Conservation (phyloP, 2,113 vertebrate species). For the Tragelaphus scriptus region DNA sequence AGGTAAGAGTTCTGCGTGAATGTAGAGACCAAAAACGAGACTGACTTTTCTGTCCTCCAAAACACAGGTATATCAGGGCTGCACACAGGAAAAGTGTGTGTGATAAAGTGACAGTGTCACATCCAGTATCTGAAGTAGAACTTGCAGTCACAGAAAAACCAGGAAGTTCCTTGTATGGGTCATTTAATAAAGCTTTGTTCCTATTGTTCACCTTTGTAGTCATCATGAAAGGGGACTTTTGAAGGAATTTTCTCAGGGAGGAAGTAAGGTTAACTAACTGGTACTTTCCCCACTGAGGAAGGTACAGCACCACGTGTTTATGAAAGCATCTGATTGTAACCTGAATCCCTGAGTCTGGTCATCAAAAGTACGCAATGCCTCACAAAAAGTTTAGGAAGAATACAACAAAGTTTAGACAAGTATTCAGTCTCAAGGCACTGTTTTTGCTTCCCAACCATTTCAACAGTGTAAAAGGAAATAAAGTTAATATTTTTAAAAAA, state of each 20-base stretch:
- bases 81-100: neutral
- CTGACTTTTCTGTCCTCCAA: neutral
- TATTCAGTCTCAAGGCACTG: neutral
- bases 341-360: neutral
- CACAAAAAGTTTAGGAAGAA: neutral
- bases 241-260: constrained; percentile 30
- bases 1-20: neutral
- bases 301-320: neutral
- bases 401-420: neutral
- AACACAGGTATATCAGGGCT: neutral
- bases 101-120: neutral
- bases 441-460: neutral
- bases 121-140: neutral
- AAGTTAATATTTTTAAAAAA: neutral
- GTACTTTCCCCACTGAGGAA: neutral
- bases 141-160: neutral
- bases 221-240: constrained; percentile 31
- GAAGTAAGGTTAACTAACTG: neutral
- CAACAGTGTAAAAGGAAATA: neutral
- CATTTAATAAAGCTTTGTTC: neutral
- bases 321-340: neutral
- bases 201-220: neutral
- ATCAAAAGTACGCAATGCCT: neutral
- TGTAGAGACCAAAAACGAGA: neutral
- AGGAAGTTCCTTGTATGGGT: neutral